Conservation (phyloP, 2,113 vertebrate species). For the Nothoprocta perdicaria region DNA sequence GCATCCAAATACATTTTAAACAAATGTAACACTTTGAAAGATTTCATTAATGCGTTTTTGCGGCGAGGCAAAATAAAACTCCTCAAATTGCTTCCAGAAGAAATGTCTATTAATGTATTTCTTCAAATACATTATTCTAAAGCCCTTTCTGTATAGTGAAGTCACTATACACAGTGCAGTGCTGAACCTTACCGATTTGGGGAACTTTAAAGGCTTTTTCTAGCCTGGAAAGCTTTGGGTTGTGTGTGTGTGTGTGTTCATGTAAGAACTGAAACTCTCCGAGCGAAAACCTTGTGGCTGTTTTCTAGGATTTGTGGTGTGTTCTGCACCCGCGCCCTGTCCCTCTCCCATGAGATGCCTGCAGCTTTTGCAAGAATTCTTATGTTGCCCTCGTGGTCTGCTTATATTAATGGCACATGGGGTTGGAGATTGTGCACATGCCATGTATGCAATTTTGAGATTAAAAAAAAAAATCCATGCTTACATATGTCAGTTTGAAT, state of each 20-base stretch:
- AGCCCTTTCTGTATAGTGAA: neutral
- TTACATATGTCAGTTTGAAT: rapidly evolving
- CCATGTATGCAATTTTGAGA: neutral
- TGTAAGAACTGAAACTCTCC: no score
- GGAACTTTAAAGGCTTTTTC: neutral
- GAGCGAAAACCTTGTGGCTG: no score
- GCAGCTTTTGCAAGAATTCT: no score
- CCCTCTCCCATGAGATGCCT: no score
- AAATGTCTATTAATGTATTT: neutral
- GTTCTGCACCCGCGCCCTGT: no score
- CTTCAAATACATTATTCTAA: neutral
- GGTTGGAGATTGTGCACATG: neutral
- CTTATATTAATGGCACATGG: neutral
- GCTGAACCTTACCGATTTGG: neutral
- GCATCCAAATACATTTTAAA: neutral
- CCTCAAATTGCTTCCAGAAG: neutral
- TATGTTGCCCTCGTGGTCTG: neutral
- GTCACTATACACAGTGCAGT: rapidly evolving
- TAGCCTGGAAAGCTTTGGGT: no score
- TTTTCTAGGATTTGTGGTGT: no score
- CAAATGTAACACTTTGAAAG: neutral
- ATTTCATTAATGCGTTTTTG: neutral
- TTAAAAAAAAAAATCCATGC: neutral
- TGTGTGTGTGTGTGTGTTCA: no score
- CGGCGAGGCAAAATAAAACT: neutral